Base-by-base conservation (phyloP, 92 coral and sea anemone species). In the Paramuricea clavata region DNA sequence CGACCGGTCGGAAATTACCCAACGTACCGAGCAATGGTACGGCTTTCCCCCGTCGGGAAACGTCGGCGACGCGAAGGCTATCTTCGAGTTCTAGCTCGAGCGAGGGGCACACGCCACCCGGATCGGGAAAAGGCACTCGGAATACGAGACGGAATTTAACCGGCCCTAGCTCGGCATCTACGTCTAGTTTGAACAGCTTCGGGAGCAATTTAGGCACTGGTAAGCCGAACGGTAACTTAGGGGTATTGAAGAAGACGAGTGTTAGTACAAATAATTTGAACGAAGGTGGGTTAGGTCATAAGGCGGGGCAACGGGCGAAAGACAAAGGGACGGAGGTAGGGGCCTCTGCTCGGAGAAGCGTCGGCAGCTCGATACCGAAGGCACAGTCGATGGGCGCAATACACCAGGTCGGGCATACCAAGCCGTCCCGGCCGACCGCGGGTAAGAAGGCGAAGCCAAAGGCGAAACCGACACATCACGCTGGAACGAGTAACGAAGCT, bases 321-420 rank as follows among this genome's bases (percentile, higher is more conserved):
- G 62, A 21, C 2, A 21, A 2, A 8, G 62, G 62, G 23, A 23
- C 62, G 19, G 54, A 17, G 54, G 68, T 60, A 11, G 33, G 23
- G 5, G 15, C 31, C 31, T 6, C 72, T 0, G 35, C 72, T 65
- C 72, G 36, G 21, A 65, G 39, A 3, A 65, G 72, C 39, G 72
- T 32, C 11, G 73, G 33, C 30, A 0, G 33, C 10, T 36, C 28
- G 5, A 72, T 97, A 33, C 84, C 94, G 64, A 97, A 97, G 87
- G 94, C 99, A 16, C 98, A 91, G 26, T 97, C 99, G 2, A 97
- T 98, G 15, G 93, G 97, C 83, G 97, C 99, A 5, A 74, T 97
- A 26, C 98, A 97, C 67, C 89, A 86, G 59, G 85, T 93, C 15
- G 91, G 86, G 26, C 72, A 80, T 5, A 60, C 42, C 25, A 75